Conservation (phyloP, 2,888 invertebrate genomes). For the Noctuana brunneofusca region DNA sequence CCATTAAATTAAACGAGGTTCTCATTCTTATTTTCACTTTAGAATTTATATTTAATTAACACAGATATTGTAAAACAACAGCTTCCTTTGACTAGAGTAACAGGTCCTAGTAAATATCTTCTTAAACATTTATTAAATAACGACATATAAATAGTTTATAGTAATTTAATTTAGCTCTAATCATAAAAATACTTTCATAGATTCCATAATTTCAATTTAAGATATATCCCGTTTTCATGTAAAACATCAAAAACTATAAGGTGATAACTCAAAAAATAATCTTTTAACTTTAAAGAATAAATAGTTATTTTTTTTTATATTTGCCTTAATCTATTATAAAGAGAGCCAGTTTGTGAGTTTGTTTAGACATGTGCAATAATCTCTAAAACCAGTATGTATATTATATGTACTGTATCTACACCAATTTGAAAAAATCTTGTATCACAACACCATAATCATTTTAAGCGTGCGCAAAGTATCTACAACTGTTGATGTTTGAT, state of each 20-base stretch:
- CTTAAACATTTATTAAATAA: constrained; percentile 71
- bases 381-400: too few relatives aligned
- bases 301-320: too few relatives aligned
- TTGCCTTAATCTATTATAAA: too few relatives aligned
- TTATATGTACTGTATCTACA: too few relatives aligned
- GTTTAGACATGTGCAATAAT: too few relatives aligned
- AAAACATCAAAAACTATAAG: constrained; percentile 1
- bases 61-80: constrained; percentile 68
- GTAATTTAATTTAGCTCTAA: constrained; percentile 16
- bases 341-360: too few relatives aligned
- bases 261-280: constrained; percentile 17
- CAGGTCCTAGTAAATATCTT: constrained; percentile 62
- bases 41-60: constrained; percentile 58
- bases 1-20: constrained; percentile 33
- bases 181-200: constrained; percentile 27
- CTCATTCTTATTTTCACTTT: constrained; percentile 44
- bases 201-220: constrained; percentile 11
- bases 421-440: too few relatives aligned
- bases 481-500: too few relatives aligned
- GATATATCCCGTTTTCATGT: neutral
- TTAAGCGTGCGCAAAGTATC: too few relatives aligned
- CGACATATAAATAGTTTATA: constrained; percentile 52
- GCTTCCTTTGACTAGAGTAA: constrained; percentile 73
- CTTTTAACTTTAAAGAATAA: neutral
- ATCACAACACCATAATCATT: too few relatives aligned